Evolutionary conservation across 2,888 invertebrate species (phyloP), one percentile per base, ranked within the genome.

Genomic region (Parelbella ahira): DNA sequence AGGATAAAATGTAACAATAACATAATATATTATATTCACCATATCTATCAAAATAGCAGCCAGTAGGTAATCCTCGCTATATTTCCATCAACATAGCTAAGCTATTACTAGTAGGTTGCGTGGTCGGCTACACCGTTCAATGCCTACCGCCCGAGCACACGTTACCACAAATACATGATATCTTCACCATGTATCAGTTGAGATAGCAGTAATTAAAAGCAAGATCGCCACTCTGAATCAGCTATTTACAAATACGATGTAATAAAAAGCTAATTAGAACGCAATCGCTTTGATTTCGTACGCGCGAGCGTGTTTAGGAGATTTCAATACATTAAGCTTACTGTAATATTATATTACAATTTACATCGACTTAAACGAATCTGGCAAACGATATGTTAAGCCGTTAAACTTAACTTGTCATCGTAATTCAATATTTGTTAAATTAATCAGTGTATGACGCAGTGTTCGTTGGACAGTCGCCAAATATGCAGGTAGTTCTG

Each of bases 401-500:
- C n/a, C n/a, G n/a, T n/a, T n/a, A n/a, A n/a, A n/a, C n/a, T n/a
- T n/a, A n/a, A n/a, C n/a, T n/a, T n/a, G n/a, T n/a, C n/a, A n/a
- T n/a, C n/a, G 15, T 11, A 21, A 15, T 25, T n/a, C 21, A 12
- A 23, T 29, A 37, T 12, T 29, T 21, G 28, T 13, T n/a, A 13
- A 13, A 20, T 29, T 18, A 36, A 19, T 23, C 15, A 21, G 23
- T 23, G 3, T 9, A 12, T 23, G 13, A 21, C 21, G 13, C 9
- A 9, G 5, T 15, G 23, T 15, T 9, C 9, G 9, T 12, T 37
- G 37, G 37, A 18, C 9, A 7, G 4, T 4, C 4, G 28, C 37
- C 37, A 37, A 29, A 6, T 10, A 28, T 37, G 21, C 37, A 29
- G 37, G 37, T 37, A 37, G 28, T 21, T 13, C 21, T 5, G n/a